phyloP scores from a whole-genome alignment of 2,888 invertebrate species.

The Dilophus febrilis region DNA sequence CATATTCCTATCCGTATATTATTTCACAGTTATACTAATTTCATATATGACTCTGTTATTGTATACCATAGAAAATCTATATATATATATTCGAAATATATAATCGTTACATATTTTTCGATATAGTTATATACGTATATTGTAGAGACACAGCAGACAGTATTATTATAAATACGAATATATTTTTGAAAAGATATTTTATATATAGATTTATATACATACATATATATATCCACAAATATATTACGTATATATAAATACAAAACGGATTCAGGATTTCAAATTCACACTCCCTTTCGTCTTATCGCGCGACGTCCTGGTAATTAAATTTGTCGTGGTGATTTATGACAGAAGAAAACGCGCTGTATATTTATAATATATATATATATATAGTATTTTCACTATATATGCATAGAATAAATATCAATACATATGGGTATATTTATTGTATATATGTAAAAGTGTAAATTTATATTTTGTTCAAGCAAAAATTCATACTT shows the following conservation, averaged over 20 bases:
- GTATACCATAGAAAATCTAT: not conserved
- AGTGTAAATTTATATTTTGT: too few species aligned
- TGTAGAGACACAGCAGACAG: too few species aligned
- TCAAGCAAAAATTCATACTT: too few species aligned
- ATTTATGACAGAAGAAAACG: constrained; percentile 16
- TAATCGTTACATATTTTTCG: not conserved
- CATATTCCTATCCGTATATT: too few species aligned
- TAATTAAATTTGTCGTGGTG: constrained; percentile 18
- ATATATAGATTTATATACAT: not conserved
- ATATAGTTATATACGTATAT: not conserved
- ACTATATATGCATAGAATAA: too few species aligned
- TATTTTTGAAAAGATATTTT: not conserved
- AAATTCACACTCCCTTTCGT: constrained; percentile 8
- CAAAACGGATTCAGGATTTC: constrained; percentile 7
- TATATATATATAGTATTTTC: not conserved
- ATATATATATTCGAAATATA: not conserved
- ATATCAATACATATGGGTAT: not conserved
- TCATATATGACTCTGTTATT: not conserved
- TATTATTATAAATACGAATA: not conserved
- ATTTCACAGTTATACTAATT: not conserved
- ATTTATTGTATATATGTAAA: not conserved
- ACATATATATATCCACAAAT: constrained; percentile 5
- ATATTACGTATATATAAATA: constrained; percentile 8
- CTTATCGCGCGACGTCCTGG: constrained; percentile 11
- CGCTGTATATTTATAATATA: constrained; percentile 4